phyloP scores from a whole-genome alignment of 2,113 vertebrate genomes.

The Scalopus aquaticus region DNA sequence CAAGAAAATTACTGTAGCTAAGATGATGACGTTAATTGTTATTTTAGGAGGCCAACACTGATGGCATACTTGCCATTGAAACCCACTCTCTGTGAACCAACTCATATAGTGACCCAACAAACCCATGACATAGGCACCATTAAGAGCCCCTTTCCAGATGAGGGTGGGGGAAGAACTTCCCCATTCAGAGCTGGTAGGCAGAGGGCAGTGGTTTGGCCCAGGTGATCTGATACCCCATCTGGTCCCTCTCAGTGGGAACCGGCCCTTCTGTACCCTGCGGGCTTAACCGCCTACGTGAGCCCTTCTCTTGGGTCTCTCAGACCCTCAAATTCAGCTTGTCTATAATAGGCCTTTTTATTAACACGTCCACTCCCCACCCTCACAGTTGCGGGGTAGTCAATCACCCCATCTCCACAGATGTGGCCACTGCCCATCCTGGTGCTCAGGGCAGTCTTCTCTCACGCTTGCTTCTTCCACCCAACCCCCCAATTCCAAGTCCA shows the following conservation, averaged over 20 bases:
- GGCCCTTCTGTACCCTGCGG: neutral
- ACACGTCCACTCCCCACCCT: neutral
- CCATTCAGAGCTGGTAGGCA: neutral
- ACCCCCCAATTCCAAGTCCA: neutral
- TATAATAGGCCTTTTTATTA: neutral
- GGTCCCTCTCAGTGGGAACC: neutral
- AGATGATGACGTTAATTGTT: slow-evolving; percentile 27
- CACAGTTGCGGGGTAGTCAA: neutral
- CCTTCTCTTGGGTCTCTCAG: neutral
- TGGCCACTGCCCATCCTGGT: neutral
- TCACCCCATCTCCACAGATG: neutral
- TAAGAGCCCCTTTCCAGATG: no score
- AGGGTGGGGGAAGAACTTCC: neutral
- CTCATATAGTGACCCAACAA: neutral
- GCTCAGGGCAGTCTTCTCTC: neutral
- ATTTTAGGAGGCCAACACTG: slow-evolving; percentile 29
- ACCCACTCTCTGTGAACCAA: neutral
- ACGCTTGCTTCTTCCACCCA: neutral
- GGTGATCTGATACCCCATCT: neutral
- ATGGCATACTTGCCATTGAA: neutral
- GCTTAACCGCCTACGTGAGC: fast-evolving
- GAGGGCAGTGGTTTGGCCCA: fast-evolving
- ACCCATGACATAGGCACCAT: neutral
- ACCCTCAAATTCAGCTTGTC: neutral
- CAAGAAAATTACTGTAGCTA: slow-evolving; percentile 45